phyloP scores from a whole-genome alignment of 2,113 vertebrate genomes.

The Piprites chloris region DNA sequence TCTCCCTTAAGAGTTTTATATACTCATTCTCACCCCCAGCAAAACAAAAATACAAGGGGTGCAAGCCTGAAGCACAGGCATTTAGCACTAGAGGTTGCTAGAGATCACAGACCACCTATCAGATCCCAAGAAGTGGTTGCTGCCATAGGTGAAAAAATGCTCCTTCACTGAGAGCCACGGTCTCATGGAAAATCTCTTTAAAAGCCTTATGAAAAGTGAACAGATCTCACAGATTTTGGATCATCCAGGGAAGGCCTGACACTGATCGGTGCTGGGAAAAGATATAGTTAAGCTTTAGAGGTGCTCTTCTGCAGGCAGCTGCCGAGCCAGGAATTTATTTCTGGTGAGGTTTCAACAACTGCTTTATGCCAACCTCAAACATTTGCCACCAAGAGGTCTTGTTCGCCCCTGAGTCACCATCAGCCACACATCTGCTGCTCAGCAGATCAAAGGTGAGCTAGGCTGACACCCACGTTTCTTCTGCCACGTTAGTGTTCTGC shows the following conservation, averaged over 20 bases:
- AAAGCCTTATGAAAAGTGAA: neutral
- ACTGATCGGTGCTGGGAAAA: neutral
- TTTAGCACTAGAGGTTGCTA: slow-evolving; percentile 32
- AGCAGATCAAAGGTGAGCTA: neutral
- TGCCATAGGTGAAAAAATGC: neutral
- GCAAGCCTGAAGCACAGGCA: neutral
- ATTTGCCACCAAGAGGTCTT: neutral
- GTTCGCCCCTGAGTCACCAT: neutral
- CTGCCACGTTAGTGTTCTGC: fast-evolving
- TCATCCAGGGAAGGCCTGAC: neutral
- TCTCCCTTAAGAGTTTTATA: neutral
- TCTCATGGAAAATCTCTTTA: neutral
- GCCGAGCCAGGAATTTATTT: neutral
- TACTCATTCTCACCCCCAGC: neutral
- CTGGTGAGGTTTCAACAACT: neutral
- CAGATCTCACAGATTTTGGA: neutral
- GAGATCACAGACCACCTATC: neutral
- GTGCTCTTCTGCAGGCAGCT: neutral
- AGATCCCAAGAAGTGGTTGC: fast-evolving
- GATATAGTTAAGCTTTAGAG: neutral
- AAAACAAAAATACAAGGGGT: neutral
- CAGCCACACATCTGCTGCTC: neutral
- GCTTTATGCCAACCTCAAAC: neutral
- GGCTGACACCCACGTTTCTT: fast-evolving
- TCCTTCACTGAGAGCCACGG: neutral